phyloP scores from a whole-genome alignment of 2,113 vertebrate genomes.

The Phylloscopus trochilus region DNA sequence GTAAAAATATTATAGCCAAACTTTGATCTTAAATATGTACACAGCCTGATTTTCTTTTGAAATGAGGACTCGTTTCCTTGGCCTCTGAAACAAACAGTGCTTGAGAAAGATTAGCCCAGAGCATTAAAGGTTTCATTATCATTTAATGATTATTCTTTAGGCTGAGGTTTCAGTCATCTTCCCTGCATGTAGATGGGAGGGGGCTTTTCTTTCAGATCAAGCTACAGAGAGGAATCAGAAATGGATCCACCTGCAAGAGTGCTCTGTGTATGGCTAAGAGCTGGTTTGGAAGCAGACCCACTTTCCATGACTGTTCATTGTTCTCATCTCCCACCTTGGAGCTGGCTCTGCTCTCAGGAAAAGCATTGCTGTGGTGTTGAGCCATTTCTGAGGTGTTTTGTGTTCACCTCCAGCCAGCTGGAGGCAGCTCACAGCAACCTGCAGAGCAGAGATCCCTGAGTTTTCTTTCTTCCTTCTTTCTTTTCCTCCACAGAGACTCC shows the following conservation, averaged over 20 bases:
- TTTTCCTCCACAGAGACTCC: conserved; percentile 66
- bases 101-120: background rate
- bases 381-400: background rate
- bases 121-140: background rate
- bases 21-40: background rate
- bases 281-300: background rate
- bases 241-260: background rate
- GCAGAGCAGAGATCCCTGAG: background rate
- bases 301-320: background rate
- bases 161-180: background rate
- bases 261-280: background rate
- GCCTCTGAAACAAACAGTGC: background rate
- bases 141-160: background rate
- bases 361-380: background rate
- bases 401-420: background rate
- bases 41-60: background rate
- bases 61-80: background rate
- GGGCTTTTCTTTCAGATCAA: background rate
- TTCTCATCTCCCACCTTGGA: background rate
- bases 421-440: background rate
- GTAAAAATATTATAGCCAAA: background rate
- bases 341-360: background rate
- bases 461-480: background rate
- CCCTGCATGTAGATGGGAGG: background rate
- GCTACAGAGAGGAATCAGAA: background rate